A percentile compares a stretch with the other conserved stretches of the same genome.
phyloP scores from a whole-genome alignment of 2,888 invertebrate genomes.

The Epirrhoe alternata region DNA sequence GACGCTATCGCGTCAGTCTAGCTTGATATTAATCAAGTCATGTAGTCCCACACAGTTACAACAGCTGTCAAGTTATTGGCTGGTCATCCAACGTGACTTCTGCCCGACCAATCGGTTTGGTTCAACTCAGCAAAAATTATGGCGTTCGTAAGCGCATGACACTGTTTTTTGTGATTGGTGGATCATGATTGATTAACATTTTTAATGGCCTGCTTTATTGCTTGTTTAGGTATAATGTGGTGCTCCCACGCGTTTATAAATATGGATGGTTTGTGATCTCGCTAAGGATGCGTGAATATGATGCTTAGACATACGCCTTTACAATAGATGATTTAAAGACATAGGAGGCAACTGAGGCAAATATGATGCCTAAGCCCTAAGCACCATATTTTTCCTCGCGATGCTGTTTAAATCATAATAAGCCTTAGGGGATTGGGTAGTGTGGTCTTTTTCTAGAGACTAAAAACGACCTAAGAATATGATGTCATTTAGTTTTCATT shows the following conservation, averaged over 20 bases:
- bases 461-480: too few species aligned
- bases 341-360: too few species aligned
- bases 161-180: slow-evolving; percentile 23
- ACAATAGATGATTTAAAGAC: too few species aligned
- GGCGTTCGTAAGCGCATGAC: slow-evolving; percentile 14
- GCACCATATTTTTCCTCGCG: too few species aligned
- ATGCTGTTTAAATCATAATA: too few species aligned
- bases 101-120: slow-evolving; percentile 27
- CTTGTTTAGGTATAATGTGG: slow-evolving; percentile 10
- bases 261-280: slow-evolving; percentile 9
- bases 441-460: too few species aligned
- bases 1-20: slow-evolving; percentile 2
- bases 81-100: slow-evolving; percentile 9
- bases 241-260: slow-evolving; percentile 17
- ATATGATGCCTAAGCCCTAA: too few species aligned
- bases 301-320: neutral
- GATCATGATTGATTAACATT: slow-evolving; percentile 21
- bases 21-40: neutral
- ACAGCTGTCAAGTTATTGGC: slow-evolving; percentile 23
- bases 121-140: slow-evolving; percentile 17
- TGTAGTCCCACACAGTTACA: slow-evolving; percentile 6
- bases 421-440: too few species aligned
- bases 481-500: too few species aligned
- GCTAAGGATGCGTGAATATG: neutral
- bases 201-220: slow-evolving; percentile 15